Base-by-base conservation (phyloP, 2,113 vertebrate genomes). In the Oncorhynchus tshawytscha region DNA sequence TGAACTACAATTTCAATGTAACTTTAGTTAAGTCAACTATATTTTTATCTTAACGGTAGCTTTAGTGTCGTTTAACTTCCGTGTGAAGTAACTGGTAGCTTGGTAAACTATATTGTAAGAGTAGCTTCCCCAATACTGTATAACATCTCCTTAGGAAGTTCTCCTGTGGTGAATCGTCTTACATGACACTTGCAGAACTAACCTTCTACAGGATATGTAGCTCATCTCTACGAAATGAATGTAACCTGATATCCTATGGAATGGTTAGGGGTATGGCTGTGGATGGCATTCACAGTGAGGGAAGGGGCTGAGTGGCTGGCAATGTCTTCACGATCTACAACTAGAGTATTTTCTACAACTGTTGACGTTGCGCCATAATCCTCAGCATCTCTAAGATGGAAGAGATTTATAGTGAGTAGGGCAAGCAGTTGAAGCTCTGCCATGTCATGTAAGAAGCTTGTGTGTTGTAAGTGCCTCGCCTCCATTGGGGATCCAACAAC, bases 381-480 rank as follows among this genome's bases (percentile, higher is more conserved):
- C 25, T 70, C 18, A 24, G 20, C 67, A 48, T 70, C 18, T 13
- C n/a, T 49, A 48, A 70, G 0, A 48, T n/a, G 67, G 4, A n/a
- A 59, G 24, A 70, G 69, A 45, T 31, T 57, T 82, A 31, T 27
- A 60, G 65, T 15, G 62, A 59, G 67, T 20, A 70, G 66, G 80
- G 75, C 81, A 76, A 71, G 74, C 71, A 79, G 82, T 70, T 60
- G 80, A 77, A 24, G 78, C 25, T 78, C 25, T 67, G 66, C 29
- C 70, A 29, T 48, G 81, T 70, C 71, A 1, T 77, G 79, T 90
- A 89, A 91, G 87, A 82, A 82, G 88, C 83, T 91, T 90, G 82
- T 76, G 84, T 66, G 27, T 5, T 57, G 29, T 15, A 88, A 54
- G 51, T 48, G 29, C 34, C 65, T 67, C 27, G 22, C 22, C 65